These are phyloP conservation scores for Alces alces DNA, from an alignment of 2,113 vertebrate species.

Conservation along the genomic window DNA sequence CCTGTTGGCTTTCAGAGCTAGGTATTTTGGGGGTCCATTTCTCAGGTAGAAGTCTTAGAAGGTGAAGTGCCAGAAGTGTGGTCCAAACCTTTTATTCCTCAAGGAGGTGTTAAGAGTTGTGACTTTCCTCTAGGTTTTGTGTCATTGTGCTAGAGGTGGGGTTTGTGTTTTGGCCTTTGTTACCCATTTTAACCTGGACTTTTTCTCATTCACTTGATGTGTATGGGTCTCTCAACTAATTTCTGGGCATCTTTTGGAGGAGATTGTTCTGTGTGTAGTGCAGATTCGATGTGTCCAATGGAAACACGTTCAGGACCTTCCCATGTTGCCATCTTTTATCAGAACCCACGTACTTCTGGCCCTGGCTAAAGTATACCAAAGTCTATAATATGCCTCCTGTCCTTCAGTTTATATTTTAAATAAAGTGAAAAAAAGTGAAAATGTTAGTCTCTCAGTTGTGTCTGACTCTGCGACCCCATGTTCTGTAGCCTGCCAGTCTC, in stretches of 20 bases:
- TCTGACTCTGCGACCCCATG: neutral
- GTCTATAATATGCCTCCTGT: neutral
- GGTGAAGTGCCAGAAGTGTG: neutral
- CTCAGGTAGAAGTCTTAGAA: neutral
- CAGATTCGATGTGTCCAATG: neutral
- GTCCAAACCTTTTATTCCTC: neutral
- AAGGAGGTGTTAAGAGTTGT: neutral
- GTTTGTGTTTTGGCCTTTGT: neutral
- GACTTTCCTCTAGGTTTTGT: neutral
- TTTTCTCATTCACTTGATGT: neutral
- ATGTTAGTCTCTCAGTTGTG: neutral
- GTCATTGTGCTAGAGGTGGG: neutral
- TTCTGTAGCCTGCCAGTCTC: neutral
- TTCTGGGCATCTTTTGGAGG: neutral
- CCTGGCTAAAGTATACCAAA: neutral
- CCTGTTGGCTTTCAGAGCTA: neutral
- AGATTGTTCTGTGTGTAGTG: neutral
- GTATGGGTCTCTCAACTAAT: neutral
- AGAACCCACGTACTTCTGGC: neutral
- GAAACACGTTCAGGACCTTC: neutral
- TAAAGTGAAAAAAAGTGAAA: neutral
- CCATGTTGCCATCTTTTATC: neutral
- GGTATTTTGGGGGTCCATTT: neutral
- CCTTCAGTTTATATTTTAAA: neutral
- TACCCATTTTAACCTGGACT: neutral